Evolutionary conservation across 2,888 invertebrate species (phyloP), one percentile per base, ranked within the genome.

Genomic region (Pandemis corylana): DNA sequence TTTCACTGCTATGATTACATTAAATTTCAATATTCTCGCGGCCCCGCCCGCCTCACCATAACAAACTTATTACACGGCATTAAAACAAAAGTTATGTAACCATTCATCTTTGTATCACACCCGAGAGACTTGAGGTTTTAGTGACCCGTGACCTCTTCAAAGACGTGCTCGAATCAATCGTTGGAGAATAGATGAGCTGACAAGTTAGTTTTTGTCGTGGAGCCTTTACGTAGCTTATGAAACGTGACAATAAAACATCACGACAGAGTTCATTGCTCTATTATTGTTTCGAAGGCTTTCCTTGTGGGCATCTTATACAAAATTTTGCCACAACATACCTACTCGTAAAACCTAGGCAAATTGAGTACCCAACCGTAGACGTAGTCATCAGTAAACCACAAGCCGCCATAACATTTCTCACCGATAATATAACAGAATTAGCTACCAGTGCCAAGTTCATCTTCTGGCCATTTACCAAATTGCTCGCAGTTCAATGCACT

Each of bases 401-500:
- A 86, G 80, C 77, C 79, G 80, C 81, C 81, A 79, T 80, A 81
- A 79, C 83, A 83, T 83, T 88, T 86, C 85, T 85, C 86, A 88
- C 86, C 85, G 82, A 85, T 87, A 85, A 87, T 86, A 84, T 85
- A 81, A 85, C 86, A 82, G 86, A 88, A 89, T 90, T 89, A 85
- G 85, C 84, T 81, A 82, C 85, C 85, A 89, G 87, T 87, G 86
- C 84, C 82, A 85, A 84, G 84, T 86, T 87, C 86, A 87, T 89
- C 85, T 86, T 86, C 85, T 81, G 80, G 83, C 85, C 88, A 87
- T 89, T 90, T 89, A 89, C 86, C 79, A 92, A 90, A 92, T 93
- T 91, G 90, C 87, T 80, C 78, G 65, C 87, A 88, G 94, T 92
- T 94, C 94, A 93, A 87, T 87, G 94, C 87, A 88, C 94, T 85